These are phyloP conservation scores for Galagoides demidoff DNA, from an alignment of 2,797 vertebrate species.

Conservation along the genomic window DNA sequence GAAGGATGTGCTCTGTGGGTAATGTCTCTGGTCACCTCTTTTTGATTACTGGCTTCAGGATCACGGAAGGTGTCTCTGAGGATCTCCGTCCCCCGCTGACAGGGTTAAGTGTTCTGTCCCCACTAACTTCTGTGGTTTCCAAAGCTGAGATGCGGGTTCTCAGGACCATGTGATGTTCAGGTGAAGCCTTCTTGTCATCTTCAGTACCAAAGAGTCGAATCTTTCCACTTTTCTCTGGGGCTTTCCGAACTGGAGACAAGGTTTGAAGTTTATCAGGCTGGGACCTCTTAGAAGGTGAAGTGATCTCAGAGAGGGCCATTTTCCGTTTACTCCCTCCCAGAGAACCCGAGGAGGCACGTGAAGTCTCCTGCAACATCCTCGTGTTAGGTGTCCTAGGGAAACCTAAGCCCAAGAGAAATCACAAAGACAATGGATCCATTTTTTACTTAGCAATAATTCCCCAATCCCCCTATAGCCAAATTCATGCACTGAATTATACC, in stretches of 20 bases:
- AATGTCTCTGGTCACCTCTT: constrained; percentile 61
- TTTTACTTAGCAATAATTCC: neutral
- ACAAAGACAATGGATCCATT: neutral
- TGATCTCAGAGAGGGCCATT: constrained; percentile 81
- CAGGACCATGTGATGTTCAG: neutral
- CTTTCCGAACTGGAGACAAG: constrained; percentile 14
- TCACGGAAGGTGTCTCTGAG: neutral
- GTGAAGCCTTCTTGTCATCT: neutral
- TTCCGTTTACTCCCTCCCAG: constrained; percentile 83
- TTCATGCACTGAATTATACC: neutral
- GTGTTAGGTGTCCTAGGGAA: constrained; percentile 78
- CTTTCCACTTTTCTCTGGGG: neutral
- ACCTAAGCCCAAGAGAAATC: constrained; percentile 85
- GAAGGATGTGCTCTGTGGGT: neutral
- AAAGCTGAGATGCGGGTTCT: constrained; percentile 3
- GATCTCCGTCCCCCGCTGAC: accelerated
- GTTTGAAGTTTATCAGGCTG: neutral
- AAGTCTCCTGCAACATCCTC: constrained; percentile 86
- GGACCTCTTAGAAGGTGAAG: constrained; percentile 84
- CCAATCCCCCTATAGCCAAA: neutral
- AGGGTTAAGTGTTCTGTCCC: neutral
- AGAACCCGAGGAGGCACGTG: constrained; percentile 40
- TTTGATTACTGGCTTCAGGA: constrained; percentile 55
- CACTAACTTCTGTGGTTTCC: neutral
- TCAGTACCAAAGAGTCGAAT: constrained; percentile 2